These are phyloP conservation scores for Collichthys lucidus DNA, from an alignment of 2,113 vertebrate genomes.

Conservation along the genomic window DNA sequence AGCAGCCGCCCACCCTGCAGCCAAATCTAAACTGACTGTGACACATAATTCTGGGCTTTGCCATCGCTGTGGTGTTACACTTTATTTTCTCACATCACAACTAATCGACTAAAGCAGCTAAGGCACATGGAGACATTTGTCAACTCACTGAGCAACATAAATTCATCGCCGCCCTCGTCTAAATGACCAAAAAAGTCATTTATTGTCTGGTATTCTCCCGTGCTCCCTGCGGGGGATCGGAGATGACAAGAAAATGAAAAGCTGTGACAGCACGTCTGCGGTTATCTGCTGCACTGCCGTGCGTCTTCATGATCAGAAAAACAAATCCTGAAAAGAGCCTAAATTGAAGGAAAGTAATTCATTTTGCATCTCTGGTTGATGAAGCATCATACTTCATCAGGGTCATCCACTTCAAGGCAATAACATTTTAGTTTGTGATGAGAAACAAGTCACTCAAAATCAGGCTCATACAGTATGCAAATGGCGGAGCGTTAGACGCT, in stretches of 20 bases:
- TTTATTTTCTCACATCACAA: conserved; percentile 53
- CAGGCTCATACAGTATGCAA: conserved; percentile 42
- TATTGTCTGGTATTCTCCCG: conserved; percentile 61
- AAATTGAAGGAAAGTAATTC: conserved; percentile 77
- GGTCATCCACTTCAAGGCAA: conserved; percentile 60
- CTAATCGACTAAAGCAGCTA: conserved; percentile 57
- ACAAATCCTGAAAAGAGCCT: conserved; percentile 32
- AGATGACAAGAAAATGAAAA: conserved; percentile 79
- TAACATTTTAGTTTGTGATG: conserved; percentile 53
- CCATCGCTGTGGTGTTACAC: conserved; percentile 30
- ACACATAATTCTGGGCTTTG: conserved; percentile 34
- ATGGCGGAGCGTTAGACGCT: conserved; percentile 15
- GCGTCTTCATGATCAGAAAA: conserved; percentile 59
- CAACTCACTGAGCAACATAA: conserved; percentile 47
- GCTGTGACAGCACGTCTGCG: conserved; percentile 66
- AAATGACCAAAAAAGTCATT: conserved; percentile 76
- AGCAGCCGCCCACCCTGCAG: conserved; percentile 11
- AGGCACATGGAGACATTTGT: conserved; percentile 51
- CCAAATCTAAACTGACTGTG: conserved; percentile 39
- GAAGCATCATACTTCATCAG: conserved; percentile 75
- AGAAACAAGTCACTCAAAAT: conserved; percentile 59
- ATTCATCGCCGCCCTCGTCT: conserved; percentile 52
- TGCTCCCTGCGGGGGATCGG: conserved; percentile 66
- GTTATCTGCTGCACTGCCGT: conserved; percentile 74
- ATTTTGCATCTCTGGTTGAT: conserved; percentile 70